phyloP scores from a whole-genome alignment of 2,888 invertebrate genomes.

The Notocelia uddmanniana region DNA sequence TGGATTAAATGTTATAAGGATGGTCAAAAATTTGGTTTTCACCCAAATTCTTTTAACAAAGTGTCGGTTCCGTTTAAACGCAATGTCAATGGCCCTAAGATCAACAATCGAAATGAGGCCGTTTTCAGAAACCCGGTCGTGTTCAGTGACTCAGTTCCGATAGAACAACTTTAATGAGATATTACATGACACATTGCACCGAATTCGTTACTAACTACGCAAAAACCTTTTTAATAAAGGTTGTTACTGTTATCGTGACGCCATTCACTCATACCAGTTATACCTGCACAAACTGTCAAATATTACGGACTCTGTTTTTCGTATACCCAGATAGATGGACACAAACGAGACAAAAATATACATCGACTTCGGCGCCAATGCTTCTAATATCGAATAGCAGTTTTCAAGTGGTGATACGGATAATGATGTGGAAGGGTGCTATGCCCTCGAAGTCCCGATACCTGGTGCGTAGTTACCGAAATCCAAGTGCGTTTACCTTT shows the following conservation, averaged over 20 bases:
- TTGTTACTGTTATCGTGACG: conserved; percentile 39
- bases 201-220: conserved; percentile 52
- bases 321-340: background rate
- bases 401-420: conserved; percentile 31
- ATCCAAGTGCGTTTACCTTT: conserved; percentile 38
- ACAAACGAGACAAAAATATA: background rate
- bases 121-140: conserved; percentile 46
- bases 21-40: too few species aligned
- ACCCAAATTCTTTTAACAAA: too few species aligned
- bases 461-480: conserved; percentile 31
- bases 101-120: conserved; percentile 12
- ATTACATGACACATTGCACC: conserved; percentile 50
- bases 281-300: background rate
- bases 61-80: background rate
- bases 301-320: background rate
- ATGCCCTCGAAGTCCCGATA: conserved; percentile 26
- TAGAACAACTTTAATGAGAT: conserved; percentile 47
- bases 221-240: conserved; percentile 56
- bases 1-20: too few species aligned
- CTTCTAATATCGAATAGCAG: background rate
- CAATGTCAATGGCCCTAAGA: background rate
- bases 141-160: conserved; percentile 55
- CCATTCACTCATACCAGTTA: conserved; percentile 21
- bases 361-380: background rate
- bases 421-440: conserved; percentile 37